These are phyloP conservation scores for Ochropleura leucogaster DNA, from an alignment of 2,888 invertebrate genomes.

Conservation along the genomic window DNA sequence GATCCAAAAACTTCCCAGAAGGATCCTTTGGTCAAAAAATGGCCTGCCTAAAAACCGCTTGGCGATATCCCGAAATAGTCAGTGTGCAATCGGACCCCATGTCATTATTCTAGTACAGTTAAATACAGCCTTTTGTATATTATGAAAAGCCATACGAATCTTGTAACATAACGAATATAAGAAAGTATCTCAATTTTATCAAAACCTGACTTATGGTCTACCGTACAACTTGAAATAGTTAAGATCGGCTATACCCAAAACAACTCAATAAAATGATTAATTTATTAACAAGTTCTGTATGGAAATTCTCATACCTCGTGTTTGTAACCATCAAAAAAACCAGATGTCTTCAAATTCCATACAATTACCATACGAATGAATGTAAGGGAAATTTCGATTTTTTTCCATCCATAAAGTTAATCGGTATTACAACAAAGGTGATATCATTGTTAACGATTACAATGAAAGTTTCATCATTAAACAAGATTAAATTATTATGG, in stretches of 20 bases:
- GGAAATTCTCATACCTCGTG: neutral
- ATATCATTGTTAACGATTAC: conserved; percentile 14
- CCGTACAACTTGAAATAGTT: neutral
- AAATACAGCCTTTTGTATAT: neutral
- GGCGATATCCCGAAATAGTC: no score
- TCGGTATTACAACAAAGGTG: conserved; percentile 10
- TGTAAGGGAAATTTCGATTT: conserved; percentile 5
- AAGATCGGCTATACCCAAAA: neutral
- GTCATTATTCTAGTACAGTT: conserved; percentile 8
- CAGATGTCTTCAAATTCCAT: neutral
- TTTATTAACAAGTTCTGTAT: neutral
- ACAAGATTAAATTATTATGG: conserved; percentile 22
- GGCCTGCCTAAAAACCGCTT: no score
- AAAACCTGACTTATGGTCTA: neutral
- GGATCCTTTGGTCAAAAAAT: no score
- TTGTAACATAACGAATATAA: neutral
- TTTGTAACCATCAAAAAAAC: conserved; percentile 10
- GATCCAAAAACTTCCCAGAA: no score
- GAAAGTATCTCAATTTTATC: neutral
- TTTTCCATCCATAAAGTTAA: conserved; percentile 26
- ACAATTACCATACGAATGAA: conserved; percentile 7
- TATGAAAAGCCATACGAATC: neutral
- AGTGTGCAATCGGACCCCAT: neutral
- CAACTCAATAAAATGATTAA: conserved; percentile 11
- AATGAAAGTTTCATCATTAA: conserved; percentile 22